Evolutionary conservation across 2,797 vertebrate genomes (phyloP).

Genomic region (Moxostoma hubbsi): DNA sequence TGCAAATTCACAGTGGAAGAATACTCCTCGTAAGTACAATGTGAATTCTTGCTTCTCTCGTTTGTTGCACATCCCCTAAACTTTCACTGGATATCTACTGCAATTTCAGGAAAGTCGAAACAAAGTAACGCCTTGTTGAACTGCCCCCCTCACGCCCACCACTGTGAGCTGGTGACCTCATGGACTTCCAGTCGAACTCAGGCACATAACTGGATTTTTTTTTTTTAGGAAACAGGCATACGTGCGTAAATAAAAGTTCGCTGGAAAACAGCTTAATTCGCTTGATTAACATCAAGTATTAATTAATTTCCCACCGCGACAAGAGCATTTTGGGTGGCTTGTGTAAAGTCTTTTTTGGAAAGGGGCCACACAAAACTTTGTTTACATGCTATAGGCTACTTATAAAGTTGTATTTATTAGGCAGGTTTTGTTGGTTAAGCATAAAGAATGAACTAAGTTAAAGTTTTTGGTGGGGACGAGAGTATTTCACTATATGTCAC

Average conservation of each 20-base stretch:
- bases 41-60: slow-evolving; percentile 37
- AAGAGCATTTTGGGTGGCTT: neutral
- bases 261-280: too few relatives aligned
- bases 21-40: neutral
- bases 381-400: too few relatives aligned
- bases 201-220: slow-evolving; percentile 1
- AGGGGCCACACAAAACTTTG: too few relatives aligned
- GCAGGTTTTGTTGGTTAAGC: neutral
- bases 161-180: slow-evolving; percentile 54
- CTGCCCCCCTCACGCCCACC: slow-evolving; percentile 61
- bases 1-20: slow-evolving; percentile 24
- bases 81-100: slow-evolving; percentile 62
- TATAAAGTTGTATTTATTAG: neutral
- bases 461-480: neutral
- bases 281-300: too few relatives aligned
- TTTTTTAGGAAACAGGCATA: slow-evolving; percentile 5
- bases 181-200: slow-evolving; percentile 8
- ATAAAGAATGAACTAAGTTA: neutral
- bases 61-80: slow-evolving; percentile 46
- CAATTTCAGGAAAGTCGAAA: slow-evolving; percentile 39
- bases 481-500: neutral
- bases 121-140: slow-evolving; percentile 49
- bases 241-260: slow-evolving; percentile 9
- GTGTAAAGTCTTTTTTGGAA: neutral
- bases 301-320: neutral